Conservation (phyloP, 2,888 invertebrate species). For the Drepana falcataria region DNA sequence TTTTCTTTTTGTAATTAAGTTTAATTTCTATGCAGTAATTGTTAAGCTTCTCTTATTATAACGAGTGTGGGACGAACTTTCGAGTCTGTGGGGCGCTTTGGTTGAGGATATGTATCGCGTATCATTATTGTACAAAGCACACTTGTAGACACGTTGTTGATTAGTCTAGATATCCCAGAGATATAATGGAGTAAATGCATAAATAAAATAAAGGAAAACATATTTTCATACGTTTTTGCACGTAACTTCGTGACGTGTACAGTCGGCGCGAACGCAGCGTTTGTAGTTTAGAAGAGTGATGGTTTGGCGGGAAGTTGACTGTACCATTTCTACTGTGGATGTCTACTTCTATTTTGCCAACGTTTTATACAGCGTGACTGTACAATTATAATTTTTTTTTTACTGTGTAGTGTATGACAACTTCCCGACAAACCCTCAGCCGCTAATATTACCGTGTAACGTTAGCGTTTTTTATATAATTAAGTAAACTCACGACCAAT, state of each 20-base stretch:
- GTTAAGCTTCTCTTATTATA: slow-evolving; percentile 34
- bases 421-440: slow-evolving; percentile 37
- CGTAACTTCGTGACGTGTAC: slow-evolving; percentile 55
- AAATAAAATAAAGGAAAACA: slow-evolving; percentile 36
- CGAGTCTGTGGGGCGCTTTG: slow-evolving; percentile 29
- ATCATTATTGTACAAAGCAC: slow-evolving; percentile 73
- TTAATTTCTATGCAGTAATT: slow-evolving; percentile 47
- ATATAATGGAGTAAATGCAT: slow-evolving; percentile 67
- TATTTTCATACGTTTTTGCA: slow-evolving; percentile 79
- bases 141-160: slow-evolving; percentile 72
- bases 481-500: slow-evolving; percentile 76
- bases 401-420: slow-evolving; percentile 27
- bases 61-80: slow-evolving; percentile 13
- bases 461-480: slow-evolving; percentile 54
- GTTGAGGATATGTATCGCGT: slow-evolving; percentile 53
- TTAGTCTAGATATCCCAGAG: slow-evolving; percentile 66
- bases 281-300: slow-evolving; percentile 33
- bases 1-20: slow-evolving; percentile 60
- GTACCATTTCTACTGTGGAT: slow-evolving; percentile 23
- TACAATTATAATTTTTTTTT: slow-evolving; percentile 6
- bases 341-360: slow-evolving; percentile 12
- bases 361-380: neutral
- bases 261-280: slow-evolving; percentile 44
- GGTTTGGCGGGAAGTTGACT: slow-evolving; percentile 45
- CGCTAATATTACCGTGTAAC: slow-evolving; percentile 46